A percentile compares a stretch with the other conserved stretches of the same genome.
These are phyloP conservation scores for Coreoperca whiteheadi DNA, from an alignment of 2,113 vertebrate genomes.

Conservation along the genomic window DNA sequence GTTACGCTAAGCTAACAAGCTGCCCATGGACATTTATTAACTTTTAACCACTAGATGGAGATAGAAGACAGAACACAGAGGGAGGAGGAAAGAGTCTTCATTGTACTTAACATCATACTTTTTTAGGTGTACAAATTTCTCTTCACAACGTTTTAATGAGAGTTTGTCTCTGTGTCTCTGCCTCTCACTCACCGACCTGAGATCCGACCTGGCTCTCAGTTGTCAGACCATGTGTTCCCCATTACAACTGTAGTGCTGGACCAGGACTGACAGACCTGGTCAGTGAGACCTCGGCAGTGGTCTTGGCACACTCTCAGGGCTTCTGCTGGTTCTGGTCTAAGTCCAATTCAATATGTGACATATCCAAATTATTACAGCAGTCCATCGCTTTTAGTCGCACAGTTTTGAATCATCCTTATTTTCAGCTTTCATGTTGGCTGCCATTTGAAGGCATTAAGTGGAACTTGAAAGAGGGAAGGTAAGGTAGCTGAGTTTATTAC, in stretches of 20 bases:
- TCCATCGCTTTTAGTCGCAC: neutral
- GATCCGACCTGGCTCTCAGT: slow-evolving; percentile 13
- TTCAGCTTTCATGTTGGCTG: neutral
- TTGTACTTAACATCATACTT: neutral
- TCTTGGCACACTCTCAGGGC: slow-evolving; percentile 19
- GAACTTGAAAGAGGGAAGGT: neutral
- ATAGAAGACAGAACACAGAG: slow-evolving; percentile 44
- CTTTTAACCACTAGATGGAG: slow-evolving; percentile 73
- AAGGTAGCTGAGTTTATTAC: neutral
- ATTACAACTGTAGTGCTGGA: slow-evolving; percentile 46
- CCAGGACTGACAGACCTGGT: slow-evolving; percentile 38
- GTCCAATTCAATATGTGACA: slow-evolving; percentile 29
- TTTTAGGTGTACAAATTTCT: slow-evolving; percentile 5
- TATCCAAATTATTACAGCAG: slow-evolving; percentile 10
- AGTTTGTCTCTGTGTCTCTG: neutral
- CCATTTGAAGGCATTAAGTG: neutral
- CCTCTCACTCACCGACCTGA: slow-evolving; percentile 7
- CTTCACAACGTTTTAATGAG: neutral
- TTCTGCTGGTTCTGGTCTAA: slow-evolving; percentile 23
- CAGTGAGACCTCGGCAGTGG: slow-evolving; percentile 45
- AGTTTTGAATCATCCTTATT: neutral
- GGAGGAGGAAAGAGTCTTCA: neutral
- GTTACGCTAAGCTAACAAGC: slow-evolving; percentile 10
- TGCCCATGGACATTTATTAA: neutral
- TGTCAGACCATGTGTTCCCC: slow-evolving; percentile 53